These are phyloP conservation scores for Hypercompe scribonia DNA, from an alignment of 2,888 invertebrate genomes.

Conservation along the genomic window DNA sequence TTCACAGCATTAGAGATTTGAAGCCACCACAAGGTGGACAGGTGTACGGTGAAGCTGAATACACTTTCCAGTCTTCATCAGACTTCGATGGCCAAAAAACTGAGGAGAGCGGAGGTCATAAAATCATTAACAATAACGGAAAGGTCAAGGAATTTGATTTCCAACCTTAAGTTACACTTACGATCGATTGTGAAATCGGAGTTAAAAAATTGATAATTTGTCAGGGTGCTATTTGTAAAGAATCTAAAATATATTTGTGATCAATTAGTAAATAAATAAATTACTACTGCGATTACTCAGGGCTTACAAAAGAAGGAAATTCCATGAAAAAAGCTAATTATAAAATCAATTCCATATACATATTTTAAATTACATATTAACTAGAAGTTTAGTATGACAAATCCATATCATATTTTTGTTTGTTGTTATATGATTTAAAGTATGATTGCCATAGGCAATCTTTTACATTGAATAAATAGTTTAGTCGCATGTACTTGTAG, in stretches of 20 bases:
- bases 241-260: background rate
- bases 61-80: constrained; percentile 86
- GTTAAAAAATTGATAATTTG: background rate
- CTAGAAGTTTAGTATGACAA: background rate
- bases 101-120: constrained; percentile 87
- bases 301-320: background rate
- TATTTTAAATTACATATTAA: background rate
- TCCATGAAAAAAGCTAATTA: background rate
- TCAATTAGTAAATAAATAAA: too few relatives aligned
- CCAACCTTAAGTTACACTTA: constrained; percentile 37
- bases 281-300: too few relatives aligned
- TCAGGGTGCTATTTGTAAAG: background rate
- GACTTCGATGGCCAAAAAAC: constrained; percentile 87
- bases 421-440: background rate
- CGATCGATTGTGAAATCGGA: background rate
- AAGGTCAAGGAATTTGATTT: constrained; percentile 87
- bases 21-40: constrained; percentile 64
- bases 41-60: constrained; percentile 88
- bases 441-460: background rate
- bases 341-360: background rate
- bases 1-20: constrained; percentile 56
- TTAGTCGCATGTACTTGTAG: background rate
- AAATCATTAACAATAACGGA: constrained; percentile 91
- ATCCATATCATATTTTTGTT: background rate
- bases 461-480: background rate